These are phyloP conservation scores for Tenualosa ilisha DNA, from an alignment of 2,797 vertebrate species.

Conservation along the genomic window DNA sequence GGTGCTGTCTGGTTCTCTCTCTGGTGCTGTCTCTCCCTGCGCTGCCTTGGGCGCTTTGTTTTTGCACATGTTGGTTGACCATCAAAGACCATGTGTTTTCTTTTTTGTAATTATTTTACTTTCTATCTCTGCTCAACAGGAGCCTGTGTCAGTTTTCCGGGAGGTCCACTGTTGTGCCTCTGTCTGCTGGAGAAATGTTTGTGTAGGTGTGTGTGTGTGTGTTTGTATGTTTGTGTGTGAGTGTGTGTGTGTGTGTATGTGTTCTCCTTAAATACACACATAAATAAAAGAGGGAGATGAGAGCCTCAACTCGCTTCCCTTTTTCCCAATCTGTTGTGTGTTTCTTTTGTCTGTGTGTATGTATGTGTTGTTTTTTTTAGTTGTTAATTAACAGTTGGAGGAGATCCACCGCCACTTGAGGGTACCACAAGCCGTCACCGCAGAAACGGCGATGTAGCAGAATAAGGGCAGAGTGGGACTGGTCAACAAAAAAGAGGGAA, in stretches of 20 bases:
- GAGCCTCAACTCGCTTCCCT: too few species aligned
- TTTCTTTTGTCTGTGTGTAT: neutral
- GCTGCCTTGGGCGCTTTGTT: neutral
- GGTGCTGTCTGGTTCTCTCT: neutral
- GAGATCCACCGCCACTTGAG: neutral
- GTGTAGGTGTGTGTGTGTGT: neutral
- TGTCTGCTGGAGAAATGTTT: neutral
- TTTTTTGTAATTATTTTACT: too few species aligned
- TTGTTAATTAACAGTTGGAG: neutral
- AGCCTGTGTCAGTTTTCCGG: neutral
- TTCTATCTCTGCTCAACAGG: neutral
- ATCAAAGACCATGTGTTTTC: neutral
- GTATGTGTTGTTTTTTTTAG: neutral
- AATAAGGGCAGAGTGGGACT: neutral
- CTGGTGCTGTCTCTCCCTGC: neutral
- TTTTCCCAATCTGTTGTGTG: neutral
- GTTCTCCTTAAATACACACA: neutral
- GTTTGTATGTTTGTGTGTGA: neutral
- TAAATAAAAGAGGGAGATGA: neutral
- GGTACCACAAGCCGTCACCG: neutral
- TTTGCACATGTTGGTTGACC: neutral
- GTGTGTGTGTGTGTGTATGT: too few species aligned
- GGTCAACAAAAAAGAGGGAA: neutral
- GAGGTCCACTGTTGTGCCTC: too few species aligned
- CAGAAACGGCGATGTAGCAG: neutral